A percentile compares a stretch with the other conserved stretches of the same genome.
These are phyloP conservation scores for mouse (Mus musculus) DNA, from an alignment of 2,113 vertebrate genomes.

Conservation along the genomic window GRCm39 chr7:66255501-66256000, in stretches of 20 bases:
- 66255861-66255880: constrained; percentile 29
- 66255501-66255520: background rate
- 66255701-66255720: background rate
- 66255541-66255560: background rate
- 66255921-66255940: background rate
- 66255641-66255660: background rate
- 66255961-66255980: background rate
- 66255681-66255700: background rate
- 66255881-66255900: background rate
- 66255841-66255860: constrained; percentile 15
- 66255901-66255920: background rate
- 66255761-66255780: background rate
- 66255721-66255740: background rate
- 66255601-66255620: too few species aligned
- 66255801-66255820: background rate
- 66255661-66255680: background rate
- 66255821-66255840: background rate
- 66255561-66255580: background rate
- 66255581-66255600: background rate
- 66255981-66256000: constrained; percentile 15
- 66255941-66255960: background rate
- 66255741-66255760: background rate
- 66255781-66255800: background rate
- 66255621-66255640: too few species aligned
- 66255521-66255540: background rate